Percentiles rank a stretch among this genome's conserved stretches.
Evolutionary conservation across 1,140 invertebrate species (phyloP).

Genomic region (Leptopilina boulardi): DNA sequence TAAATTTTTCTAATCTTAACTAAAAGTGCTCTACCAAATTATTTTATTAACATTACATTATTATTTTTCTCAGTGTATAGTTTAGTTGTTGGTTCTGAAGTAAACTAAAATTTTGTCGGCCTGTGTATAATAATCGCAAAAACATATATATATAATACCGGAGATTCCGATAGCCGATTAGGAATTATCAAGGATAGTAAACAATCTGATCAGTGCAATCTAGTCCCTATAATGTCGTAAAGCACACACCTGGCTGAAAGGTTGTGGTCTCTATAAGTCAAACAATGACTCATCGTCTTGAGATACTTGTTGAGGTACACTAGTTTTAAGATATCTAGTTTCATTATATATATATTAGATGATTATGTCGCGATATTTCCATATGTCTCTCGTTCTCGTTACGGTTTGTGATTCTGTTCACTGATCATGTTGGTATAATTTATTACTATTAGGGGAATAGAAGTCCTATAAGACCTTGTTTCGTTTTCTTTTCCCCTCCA

Average conservation of each 20-base stretch:
- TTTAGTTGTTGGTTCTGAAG: no score
- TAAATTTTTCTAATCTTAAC: no score
- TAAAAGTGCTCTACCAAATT: no score
- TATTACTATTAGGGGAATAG: neutral
- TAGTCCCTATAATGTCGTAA: neutral
- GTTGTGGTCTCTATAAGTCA: neutral
- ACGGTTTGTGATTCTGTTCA: neutral
- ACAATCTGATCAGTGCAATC: no score
- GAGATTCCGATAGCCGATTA: no score
- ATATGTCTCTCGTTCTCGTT: constrained; percentile 8
- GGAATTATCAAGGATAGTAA: neutral
- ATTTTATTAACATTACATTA: no score
- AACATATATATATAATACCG: no score
- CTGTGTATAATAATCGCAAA: no score
- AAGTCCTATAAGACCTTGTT: neutral
- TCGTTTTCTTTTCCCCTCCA: neutral
- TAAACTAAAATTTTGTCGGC: no score
- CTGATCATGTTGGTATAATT: neutral
- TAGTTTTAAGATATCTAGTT: constrained; percentile 8
- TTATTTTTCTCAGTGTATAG: no score
- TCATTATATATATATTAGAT: neutral
- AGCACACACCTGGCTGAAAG: constrained; percentile 1
- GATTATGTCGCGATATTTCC: constrained; percentile 9
- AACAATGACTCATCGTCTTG: constrained; percentile 14
- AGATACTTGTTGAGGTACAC: neutral